Base-by-base conservation (phyloP, 2,797 vertebrate species). In the Anomalospiza imberbis region DNA sequence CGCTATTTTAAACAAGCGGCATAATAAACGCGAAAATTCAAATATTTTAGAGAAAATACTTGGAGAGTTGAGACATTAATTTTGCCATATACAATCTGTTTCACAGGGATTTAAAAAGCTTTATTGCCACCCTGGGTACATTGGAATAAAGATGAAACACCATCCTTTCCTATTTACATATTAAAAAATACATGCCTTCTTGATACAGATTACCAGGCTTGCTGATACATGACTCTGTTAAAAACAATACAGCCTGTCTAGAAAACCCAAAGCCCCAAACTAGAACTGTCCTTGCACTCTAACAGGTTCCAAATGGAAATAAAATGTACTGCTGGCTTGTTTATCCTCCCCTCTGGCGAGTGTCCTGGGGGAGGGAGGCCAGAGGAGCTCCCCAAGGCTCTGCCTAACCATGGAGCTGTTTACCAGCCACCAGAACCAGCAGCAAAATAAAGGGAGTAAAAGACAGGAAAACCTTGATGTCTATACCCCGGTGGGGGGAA, bases 1-100 rank as follows among this genome's bases (percentile, higher is more conserved):
- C 85, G 67, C 93, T 94, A 84, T 88, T 91, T 96, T 91, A 95
- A 97, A 97, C 95, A 94, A 94, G 94, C 38, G 2, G 53, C 93
- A 85, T 94, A 96, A 97, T 97, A 96, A 97, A 97, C 97, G 96
- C 97, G 97, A 97, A 97, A 97, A 96, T 87, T 97, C 96, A 97
- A 97, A 95, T 97, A 97, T 97, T 97, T 97, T 95, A 95, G 94
- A 90, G 95, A 97, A 97, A 97, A 97, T 95, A 96, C 93, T 97
- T 93, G 96, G 96, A 97, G 95, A 96, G 92, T 95, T 95, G 85
- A 97, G 94, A 95, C 96, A 96, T 97, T 97, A 96, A 97, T 96
- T 97, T 97, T 97, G 94, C 96, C 89, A 97, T 95, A 97, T 93
- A 96, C 96, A 97, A 96, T 97, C 96, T 98, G 97, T 97, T 97